phyloP scores from a whole-genome alignment of 64 coral and sea anemone species.

The Actinia equina region DNA sequence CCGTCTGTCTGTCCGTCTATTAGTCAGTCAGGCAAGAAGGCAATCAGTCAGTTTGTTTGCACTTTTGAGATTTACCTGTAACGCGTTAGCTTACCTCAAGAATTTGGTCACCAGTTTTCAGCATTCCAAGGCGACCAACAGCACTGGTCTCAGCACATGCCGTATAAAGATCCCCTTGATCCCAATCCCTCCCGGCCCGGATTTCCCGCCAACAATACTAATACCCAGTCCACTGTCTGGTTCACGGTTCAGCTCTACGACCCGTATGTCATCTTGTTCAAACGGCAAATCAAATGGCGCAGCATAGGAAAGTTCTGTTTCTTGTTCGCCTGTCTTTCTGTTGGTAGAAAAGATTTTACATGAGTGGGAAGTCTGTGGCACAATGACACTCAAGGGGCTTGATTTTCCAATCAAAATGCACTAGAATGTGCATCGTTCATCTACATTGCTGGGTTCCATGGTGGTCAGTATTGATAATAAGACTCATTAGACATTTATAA shows the following conservation, averaged over 20 bases:
- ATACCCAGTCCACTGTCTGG: conserved; percentile 92
- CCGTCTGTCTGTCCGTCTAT: neutral
- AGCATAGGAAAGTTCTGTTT: neutral
- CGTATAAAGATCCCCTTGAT: conserved; percentile 88
- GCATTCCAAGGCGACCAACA: conserved; percentile 60
- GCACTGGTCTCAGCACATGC: conserved; percentile 80
- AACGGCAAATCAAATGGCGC: conserved; percentile 13
- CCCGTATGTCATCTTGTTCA: conserved; percentile 55
- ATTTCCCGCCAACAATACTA: conserved; percentile 93
- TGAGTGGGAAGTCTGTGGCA: neutral
- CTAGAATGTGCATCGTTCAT: too few relatives aligned
- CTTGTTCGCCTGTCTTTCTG: conserved; percentile 36
- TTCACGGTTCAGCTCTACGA: conserved; percentile 73
- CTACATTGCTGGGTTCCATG: too few relatives aligned
- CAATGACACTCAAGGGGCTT: neutral
- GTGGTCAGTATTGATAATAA: too few relatives aligned
- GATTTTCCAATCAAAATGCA: neutral
- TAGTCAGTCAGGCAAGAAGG: neutral
- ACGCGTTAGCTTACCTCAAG: conserved; percentile 43
- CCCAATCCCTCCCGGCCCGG: conserved; percentile 49
- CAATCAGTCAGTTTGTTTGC: neutral
- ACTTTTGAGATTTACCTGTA: neutral
- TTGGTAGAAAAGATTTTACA: neutral
- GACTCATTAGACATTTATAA: too few relatives aligned
- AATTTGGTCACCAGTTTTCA: conserved; percentile 89